Percentiles rank a stretch among this genome's conserved stretches.
phyloP scores from a whole-genome alignment of 2,113 vertebrate genomes.

The Semnornis frantzii region DNA sequence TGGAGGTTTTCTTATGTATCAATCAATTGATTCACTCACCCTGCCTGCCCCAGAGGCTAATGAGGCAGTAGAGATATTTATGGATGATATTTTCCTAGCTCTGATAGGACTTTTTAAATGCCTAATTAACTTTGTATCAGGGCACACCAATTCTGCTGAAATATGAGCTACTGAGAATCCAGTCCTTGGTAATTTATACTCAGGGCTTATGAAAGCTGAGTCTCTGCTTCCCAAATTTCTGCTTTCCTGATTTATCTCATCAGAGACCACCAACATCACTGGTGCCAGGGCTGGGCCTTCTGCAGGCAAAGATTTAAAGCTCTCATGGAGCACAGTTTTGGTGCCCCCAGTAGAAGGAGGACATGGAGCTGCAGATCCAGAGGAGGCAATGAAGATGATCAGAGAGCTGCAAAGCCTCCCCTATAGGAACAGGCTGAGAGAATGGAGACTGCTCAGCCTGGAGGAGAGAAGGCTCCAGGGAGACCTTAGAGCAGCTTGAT shows the following conservation, averaged over 20 bases:
- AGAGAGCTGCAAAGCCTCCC: too few relatives aligned
- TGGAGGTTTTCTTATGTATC: too few relatives aligned
- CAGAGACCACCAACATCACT: not conserved
- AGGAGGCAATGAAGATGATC: too few relatives aligned
- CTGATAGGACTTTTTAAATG: constrained; percentile 5
- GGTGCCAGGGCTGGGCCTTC: not conserved
- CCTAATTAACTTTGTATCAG: not conserved
- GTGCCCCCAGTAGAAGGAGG: too few relatives aligned
- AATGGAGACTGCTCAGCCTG: too few relatives aligned
- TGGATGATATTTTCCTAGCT: constrained; percentile 10
- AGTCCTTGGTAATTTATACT: not conserved
- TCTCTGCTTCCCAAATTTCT: not conserved
- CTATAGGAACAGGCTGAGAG: too few relatives aligned
- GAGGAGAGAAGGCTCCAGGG: too few relatives aligned
- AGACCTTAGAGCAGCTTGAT: too few relatives aligned
- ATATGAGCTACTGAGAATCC: not conserved
- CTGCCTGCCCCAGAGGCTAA: constrained; percentile 13
- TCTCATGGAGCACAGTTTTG: not conserved
- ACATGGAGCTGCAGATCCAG: too few relatives aligned
- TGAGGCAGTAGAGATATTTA: not conserved
- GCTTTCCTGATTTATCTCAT: too few relatives aligned
- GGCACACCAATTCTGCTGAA: not conserved
- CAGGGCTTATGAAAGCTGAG: not conserved
- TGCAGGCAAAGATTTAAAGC: not conserved
- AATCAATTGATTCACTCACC: not conserved